Base-by-base conservation (phyloP, 2,113 vertebrate genomes). In the Lipotes vexillifer region DNA sequence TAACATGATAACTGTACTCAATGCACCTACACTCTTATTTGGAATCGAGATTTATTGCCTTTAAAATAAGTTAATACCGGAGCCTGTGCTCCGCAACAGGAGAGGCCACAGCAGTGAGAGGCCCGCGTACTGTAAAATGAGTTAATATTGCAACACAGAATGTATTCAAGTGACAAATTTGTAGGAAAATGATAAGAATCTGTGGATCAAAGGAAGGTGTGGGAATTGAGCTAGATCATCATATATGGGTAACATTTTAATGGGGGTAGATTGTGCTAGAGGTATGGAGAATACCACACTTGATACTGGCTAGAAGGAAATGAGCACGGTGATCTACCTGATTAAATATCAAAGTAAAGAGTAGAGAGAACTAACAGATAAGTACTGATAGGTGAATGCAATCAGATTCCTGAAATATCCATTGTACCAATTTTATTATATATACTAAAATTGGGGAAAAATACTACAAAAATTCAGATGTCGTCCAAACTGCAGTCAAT, bases 191-290 rank as follows among this genome's bases (percentile, higher is more conserved):
- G 6, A 59, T 61, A 88, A 78, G 61, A 59, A 21, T 36, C 31
- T 65, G 2, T 63, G 44, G 90, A 9, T 71, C 66, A 84, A 74
- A 87, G 38, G 66, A 46, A 75, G 14, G 68, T 23, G 18, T 49
- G 41, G 38, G 33, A 57, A 52, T 52, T 49, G 13, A 85, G 18
- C 14, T 10, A 69, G 10, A 25, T 14, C 12, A 88, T 87, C 27
- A 65, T 41, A 44, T 25, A 65, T 21, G 5, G 8, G 36, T 15
- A 33, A 61, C 0, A 2, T 55, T 88, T 68, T 25, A 23, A 31
- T n/a, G 46, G 27, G 0, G 0, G 2, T 17, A 88, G 25, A 46
- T 2, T 55, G 3, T 17, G 1, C 6, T 14, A 5, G 59, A 78
- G 20, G 63, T 44, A 10, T 59, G 23, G 23, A 66, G 27, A 31